These are phyloP conservation scores for Smittia aterrima DNA, from an alignment of 2,888 invertebrate genomes.

Conservation along the genomic window DNA sequence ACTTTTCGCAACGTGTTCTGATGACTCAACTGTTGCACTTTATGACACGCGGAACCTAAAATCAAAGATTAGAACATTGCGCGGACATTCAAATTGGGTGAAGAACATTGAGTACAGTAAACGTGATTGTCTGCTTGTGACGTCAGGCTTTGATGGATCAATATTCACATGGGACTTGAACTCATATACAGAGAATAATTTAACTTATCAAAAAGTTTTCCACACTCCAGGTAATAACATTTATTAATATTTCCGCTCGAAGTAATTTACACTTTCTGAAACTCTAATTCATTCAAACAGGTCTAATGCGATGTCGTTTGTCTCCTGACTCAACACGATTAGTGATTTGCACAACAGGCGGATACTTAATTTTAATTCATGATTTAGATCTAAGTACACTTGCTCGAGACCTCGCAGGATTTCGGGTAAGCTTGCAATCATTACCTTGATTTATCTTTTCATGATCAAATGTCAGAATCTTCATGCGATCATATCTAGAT, in stretches of 20 bases:
- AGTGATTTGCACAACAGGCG: slow-evolving; percentile 87
- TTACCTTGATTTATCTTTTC: neutral
- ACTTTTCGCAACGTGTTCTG: slow-evolving; percentile 90
- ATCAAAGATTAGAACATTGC: slow-evolving; percentile 70
- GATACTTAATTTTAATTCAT: slow-evolving; percentile 85
- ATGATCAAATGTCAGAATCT: neutral
- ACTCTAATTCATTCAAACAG: slow-evolving; percentile 45
- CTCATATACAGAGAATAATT: slow-evolving; percentile 73
- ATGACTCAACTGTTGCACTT: slow-evolving; percentile 86
- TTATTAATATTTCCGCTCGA: neutral
- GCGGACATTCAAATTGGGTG: slow-evolving; percentile 92
- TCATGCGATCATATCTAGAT: neutral
- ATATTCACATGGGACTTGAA: slow-evolving; percentile 95
- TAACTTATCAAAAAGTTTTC: slow-evolving; percentile 78
- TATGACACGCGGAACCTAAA: slow-evolving; percentile 90
- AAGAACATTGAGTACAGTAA: slow-evolving; percentile 93
- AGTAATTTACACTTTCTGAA: neutral
- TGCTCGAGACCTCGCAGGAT: slow-evolving; percentile 76
- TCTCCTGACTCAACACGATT: slow-evolving; percentile 84
- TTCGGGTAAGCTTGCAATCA: slow-evolving; percentile 61
- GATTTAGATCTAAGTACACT: slow-evolving; percentile 79
- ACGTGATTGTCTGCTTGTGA: slow-evolving; percentile 78
- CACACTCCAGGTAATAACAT: slow-evolving; percentile 74
- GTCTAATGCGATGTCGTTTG: slow-evolving; percentile 82
- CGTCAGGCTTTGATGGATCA: slow-evolving; percentile 90